Conservation (phyloP, 2,888 invertebrate species). For the Zeuzera pyrina region DNA sequence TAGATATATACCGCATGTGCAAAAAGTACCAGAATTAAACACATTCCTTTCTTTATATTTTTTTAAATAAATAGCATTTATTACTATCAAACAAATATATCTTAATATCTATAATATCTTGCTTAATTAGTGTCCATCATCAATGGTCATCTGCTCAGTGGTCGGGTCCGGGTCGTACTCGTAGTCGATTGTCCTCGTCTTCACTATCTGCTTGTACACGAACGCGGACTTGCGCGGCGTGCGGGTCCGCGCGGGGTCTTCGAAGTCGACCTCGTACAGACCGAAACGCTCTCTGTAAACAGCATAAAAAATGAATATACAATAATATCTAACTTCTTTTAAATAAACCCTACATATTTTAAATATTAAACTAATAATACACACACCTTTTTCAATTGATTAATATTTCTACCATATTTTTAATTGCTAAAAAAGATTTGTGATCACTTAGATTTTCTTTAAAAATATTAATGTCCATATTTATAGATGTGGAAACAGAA, state of each 20-base stretch:
- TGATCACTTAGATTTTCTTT: too few relatives aligned
- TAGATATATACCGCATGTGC: too few relatives aligned
- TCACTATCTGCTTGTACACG: conserved; percentile 69
- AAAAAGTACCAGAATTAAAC: too few relatives aligned
- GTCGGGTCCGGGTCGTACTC: conserved; percentile 42
- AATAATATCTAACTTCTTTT: too few relatives aligned
- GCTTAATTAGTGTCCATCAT: conserved; percentile 30
- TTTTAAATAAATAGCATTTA: not conserved
- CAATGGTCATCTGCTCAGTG: conserved; percentile 38
- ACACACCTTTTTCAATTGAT: too few relatives aligned
- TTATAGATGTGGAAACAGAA: too few relatives aligned
- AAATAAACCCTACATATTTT: too few relatives aligned
- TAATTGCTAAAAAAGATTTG: too few relatives aligned
- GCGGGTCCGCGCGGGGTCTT: conserved; percentile 72
- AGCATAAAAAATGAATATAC: conserved; percentile 7
- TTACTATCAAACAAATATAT: not conserved
- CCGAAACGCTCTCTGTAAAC: conserved; percentile 76
- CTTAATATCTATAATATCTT: not conserved
- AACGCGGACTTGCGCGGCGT: conserved; percentile 75
- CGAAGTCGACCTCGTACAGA: conserved; percentile 77
- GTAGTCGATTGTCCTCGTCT: conserved; percentile 45
- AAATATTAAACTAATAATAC: too few relatives aligned
- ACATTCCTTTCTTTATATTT: too few relatives aligned
- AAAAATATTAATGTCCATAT: too few relatives aligned
- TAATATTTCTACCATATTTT: too few relatives aligned